Conservation (phyloP, 2,888 invertebrate species). For the Cactoblastis cactorum region DNA sequence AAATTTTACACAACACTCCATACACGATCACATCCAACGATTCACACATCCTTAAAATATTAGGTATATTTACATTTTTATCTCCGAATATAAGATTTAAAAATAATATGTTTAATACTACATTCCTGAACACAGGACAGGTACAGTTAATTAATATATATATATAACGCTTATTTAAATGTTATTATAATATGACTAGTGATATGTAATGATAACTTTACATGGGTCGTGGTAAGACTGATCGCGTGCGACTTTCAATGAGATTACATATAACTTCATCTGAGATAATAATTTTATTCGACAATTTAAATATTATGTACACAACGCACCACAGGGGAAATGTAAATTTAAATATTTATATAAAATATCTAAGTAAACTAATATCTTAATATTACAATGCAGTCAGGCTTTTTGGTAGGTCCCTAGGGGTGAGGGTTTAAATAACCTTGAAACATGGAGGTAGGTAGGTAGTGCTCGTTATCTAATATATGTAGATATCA, state of each 20-base stretch:
- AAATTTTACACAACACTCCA: constrained; percentile 46
- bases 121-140: constrained; percentile 75
- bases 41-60: constrained; percentile 12
- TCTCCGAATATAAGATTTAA: constrained; percentile 21
- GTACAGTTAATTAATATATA: constrained; percentile 65
- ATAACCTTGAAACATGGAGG: constrained; percentile 58
- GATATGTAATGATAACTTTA: constrained; percentile 76
- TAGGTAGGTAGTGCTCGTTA: constrained; percentile 63
- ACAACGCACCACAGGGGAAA: constrained; percentile 59
- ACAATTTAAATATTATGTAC: constrained; percentile 31
- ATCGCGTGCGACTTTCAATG: constrained; percentile 27
- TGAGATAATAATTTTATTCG: constrained; percentile 9
- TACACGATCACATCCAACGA: not conserved
- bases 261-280: constrained; percentile 29
- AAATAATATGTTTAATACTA: constrained; percentile 45
- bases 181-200: constrained; percentile 70
- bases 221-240: constrained; percentile 62
- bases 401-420: constrained; percentile 71
- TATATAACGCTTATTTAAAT: constrained; percentile 43
- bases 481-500: too few species aligned
- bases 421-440: constrained; percentile 45
- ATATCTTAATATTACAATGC: constrained; percentile 40
- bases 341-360: constrained; percentile 27
- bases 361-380: constrained; percentile 36
- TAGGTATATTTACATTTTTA: constrained; percentile 4